Evolutionary conservation across 2,113 vertebrate species (phyloP).

Genomic region (Atherinomorus stipes): DNA sequence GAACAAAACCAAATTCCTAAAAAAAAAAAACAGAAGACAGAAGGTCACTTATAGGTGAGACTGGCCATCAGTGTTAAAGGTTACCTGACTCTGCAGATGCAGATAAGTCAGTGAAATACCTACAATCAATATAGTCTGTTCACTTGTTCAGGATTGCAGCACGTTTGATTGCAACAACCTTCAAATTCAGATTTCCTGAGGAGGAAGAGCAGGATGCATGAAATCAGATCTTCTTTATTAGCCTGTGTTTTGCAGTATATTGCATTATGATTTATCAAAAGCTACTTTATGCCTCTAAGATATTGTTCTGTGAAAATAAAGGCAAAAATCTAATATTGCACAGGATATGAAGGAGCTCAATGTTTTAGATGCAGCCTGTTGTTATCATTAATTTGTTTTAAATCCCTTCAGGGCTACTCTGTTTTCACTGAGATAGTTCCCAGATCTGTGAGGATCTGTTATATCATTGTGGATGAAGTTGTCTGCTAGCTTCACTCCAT

Average conservation of each 20-base stretch:
- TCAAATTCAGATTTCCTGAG: slow-evolving; percentile 17
- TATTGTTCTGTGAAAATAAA: slow-evolving; percentile 48
- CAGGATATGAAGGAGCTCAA: slow-evolving; percentile 70
- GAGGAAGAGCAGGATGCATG: slow-evolving; percentile 22
- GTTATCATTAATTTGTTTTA: slow-evolving; percentile 69
- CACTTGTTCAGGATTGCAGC: background rate
- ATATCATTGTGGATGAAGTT: slow-evolving; percentile 50
- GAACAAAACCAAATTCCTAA: slow-evolving; percentile 13
- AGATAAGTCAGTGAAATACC: background rate
- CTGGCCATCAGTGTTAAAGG: background rate
- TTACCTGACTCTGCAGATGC: background rate
- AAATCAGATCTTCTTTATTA: slow-evolving; percentile 52
- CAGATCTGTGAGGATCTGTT: slow-evolving; percentile 47
- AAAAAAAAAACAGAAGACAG: slow-evolving; percentile 2
- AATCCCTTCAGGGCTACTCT: slow-evolving; percentile 58
- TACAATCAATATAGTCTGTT: slow-evolving; percentile 1
- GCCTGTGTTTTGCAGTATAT: slow-evolving; percentile 44
- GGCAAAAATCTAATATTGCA: slow-evolving; percentile 60
- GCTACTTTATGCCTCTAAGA: slow-evolving; percentile 37
- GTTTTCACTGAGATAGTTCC: slow-evolving; percentile 67
- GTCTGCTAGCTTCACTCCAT: slow-evolving; percentile 23
- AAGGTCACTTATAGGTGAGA: slow-evolving; percentile 14
- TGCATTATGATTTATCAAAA: slow-evolving; percentile 61
- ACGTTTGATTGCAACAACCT: background rate
- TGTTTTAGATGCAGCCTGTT: slow-evolving; percentile 54